Percentiles rank a stretch among this genome's conserved stretches.
These are phyloP conservation scores for Sparus aurata DNA, from an alignment of 2,797 vertebrate species.

Conservation along the genomic window DNA sequence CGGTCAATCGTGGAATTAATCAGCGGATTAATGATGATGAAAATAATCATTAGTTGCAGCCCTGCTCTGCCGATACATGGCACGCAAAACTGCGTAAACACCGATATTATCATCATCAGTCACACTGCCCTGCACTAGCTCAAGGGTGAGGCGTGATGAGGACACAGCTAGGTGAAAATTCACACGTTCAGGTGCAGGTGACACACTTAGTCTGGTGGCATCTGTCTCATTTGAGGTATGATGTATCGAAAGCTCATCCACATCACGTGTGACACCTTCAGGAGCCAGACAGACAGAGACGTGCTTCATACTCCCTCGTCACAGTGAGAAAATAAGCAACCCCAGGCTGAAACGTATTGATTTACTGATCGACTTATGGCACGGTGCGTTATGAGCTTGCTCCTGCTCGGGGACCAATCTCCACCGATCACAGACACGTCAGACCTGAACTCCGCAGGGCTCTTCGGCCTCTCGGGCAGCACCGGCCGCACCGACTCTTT, in stretches of 20 bases:
- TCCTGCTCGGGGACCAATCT: conserved; percentile 47
- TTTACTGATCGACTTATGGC: conserved; percentile 59
- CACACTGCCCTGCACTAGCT: not conserved
- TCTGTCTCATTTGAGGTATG: not conserved
- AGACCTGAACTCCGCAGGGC: conserved; percentile 17
- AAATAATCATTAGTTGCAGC: too few relatives aligned
- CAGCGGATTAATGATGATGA: too few relatives aligned
- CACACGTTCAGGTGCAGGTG: not conserved
- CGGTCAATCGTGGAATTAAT: too few relatives aligned
- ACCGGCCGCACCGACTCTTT: conserved; percentile 5
- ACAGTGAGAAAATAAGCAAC: conserved; percentile 54
- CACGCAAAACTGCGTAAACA: not conserved
- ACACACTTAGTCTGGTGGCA: not conserved
- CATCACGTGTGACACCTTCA: conserved; percentile 19
- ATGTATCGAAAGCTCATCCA: not conserved
- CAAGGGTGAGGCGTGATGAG: not conserved
- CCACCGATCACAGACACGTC: conserved; percentile 43
- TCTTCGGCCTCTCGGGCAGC: conserved; percentile 15
- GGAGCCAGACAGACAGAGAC: conserved; percentile 16
- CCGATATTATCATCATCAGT: not conserved
- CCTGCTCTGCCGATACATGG: not conserved
- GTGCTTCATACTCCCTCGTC: conserved; percentile 40
- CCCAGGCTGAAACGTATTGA: conserved; percentile 55
- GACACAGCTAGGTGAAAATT: not conserved
- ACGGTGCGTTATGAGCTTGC: conserved; percentile 38